Evolutionary conservation across 1,140 invertebrate genomes (phyloP), one percentile per base, ranked within the genome.

Genomic region (Aculops lycopersici): DNA sequence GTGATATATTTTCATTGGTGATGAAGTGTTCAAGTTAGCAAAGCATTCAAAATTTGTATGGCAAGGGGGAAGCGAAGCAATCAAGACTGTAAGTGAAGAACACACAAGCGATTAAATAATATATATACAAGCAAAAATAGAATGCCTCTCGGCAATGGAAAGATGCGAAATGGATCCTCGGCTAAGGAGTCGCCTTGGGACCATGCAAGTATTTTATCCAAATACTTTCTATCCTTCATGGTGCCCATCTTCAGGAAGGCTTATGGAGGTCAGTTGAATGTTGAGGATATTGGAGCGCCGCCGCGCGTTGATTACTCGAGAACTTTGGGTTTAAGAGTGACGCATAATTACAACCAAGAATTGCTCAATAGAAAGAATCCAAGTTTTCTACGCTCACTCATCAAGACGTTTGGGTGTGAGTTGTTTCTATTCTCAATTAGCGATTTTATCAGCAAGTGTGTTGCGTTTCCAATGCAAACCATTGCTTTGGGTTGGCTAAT

Each of bases 381-480:
- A 44, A 45, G 43, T 38, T 43, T 45, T 38, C 31, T 17, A 20
- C 13, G 15, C 15, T 40, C 43, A 3, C n/a, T 21, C 8, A 24
- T 45, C 1, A 45, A 45, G 31, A 38, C 40, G 37, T 45, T 45
- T 21, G 21, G 16, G 13, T 8, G 17, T 13, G 8, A 45, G 13
- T 17, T 45, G 36, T 20, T 45, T 2, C 18, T 20, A 16, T 15
- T n/a, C 8, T 43, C 24, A 2, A 20, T 38, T 17, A 14, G 43
- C 17, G 16, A 36, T 21, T 15, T 44, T 31, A 37, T 45, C 24
- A 20, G 5, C 8, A 21, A 21, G 21, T 21, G 24, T 36, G 8
- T 35, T 15, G 15, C 17, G 14, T 37, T 14, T 19, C 21, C 21
- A 13, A 17, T 41, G 21, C 24, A 12, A 14, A 36, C 40, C 37